Percentiles rank a stretch among this genome's conserved stretches.
phyloP scores from a whole-genome alignment of 2,797 vertebrate genomes.

The Vultur gryphus region DNA sequence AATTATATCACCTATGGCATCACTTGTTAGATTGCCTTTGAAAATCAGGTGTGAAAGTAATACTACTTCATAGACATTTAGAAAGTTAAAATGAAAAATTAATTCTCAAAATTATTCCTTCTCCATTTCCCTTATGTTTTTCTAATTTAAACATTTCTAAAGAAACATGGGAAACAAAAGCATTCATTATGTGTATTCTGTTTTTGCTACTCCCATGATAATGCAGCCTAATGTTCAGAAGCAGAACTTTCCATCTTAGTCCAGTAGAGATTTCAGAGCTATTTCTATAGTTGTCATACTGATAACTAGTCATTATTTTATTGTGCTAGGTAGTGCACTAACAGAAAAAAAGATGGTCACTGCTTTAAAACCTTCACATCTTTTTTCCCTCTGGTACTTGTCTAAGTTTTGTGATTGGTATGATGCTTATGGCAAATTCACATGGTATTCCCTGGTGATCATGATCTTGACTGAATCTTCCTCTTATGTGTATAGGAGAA shows the following conservation, averaged over 20 bases:
- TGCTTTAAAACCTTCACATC: neutral
- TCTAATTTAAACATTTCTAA: neutral
- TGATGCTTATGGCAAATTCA: neutral
- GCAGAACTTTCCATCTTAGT: neutral
- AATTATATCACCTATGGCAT: neutral
- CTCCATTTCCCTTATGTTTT: neutral
- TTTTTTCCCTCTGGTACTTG: neutral
- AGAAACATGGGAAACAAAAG: neutral
- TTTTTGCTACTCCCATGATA: neutral
- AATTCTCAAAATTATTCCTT: neutral
- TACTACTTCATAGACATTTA: neutral
- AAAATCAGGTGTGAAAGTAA: neutral
- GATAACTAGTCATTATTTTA: neutral
- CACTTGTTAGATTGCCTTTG: neutral
- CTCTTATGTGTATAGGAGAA: accelerated
- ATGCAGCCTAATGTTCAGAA: neutral
- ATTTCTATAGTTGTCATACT: neutral
- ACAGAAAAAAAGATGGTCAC: neutral
- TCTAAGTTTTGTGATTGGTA: neutral
- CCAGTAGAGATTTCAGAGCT: neutral
- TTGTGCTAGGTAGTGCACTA: neutral
- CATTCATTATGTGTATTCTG: neutral
- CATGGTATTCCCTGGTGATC: neutral
- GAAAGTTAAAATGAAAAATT: neutral
- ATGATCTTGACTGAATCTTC: neutral